Evolutionary conservation across 2,797 vertebrate genomes (phyloP), one percentile per base, ranked within the genome.

Genomic region (Centroberyx gerrardi): DNA sequence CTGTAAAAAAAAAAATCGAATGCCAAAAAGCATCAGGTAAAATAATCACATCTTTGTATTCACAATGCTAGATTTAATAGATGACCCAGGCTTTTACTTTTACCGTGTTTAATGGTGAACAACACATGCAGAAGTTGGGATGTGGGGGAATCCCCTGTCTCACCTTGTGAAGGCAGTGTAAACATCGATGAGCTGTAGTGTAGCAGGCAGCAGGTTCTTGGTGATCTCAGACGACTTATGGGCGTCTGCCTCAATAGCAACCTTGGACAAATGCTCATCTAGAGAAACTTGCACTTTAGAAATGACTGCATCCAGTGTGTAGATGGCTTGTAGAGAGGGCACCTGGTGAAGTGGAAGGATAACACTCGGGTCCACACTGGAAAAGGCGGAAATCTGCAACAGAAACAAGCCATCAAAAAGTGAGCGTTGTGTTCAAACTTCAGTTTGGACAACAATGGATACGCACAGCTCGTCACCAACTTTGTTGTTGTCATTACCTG

Each of bases 201-300:
- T 96, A 9, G 98, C 98, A 1, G 98, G 98, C 52, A 99, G 95
- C 38, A 99, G 96, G 92, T 99, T 99, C 93, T 97, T 99, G 64
- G 98, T 97, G 79, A 98, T 96, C 88, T 99, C 98, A 0, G 97
- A 96, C 3, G 98, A 96, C 61, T 98, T 98, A 22, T 96, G 95
- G 0, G 96, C 88, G 42, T 99, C 98, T 0, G 96, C 95, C 82
- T 99, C 98, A 4, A 97, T 96, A 12, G 97, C 97, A 79, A 98
- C 93, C 86, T 98, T 99, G 61, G 97, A 98, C 91, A 99, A 96
- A 91, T 99, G 97, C 68, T 99, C 98, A 79, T 99, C 98, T 49
- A 99, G 90, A 62, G 98, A 99, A 88, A 99, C 98, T 84, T 99
- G 98, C 63, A 99, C 97, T 94, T 99, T 99, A 18, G 98, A 99